phyloP scores from a whole-genome alignment of 2,113 vertebrate species.

The Osmerus eperlanus region DNA sequence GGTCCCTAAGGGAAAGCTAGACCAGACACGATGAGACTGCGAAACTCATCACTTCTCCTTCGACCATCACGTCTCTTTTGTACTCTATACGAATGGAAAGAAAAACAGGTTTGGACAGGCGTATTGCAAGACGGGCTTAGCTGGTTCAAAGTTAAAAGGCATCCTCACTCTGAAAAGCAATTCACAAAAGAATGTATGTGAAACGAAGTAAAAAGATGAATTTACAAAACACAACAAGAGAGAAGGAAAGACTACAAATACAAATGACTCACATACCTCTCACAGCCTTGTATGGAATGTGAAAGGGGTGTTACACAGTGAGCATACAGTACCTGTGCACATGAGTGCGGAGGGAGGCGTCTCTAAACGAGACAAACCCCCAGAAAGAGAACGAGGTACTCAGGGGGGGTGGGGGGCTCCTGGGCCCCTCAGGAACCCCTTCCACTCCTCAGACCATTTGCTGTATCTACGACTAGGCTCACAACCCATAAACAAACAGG shows the following conservation, averaged over 20 bases:
- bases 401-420: conserved; percentile 30
- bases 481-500: conserved; percentile 50
- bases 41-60: conserved; percentile 31
- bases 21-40: conserved; percentile 40
- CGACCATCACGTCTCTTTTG: conserved; percentile 30
- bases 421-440: conserved; percentile 8
- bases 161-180: background rate
- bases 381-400: conserved; percentile 12
- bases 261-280: conserved; percentile 10
- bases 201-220: background rate
- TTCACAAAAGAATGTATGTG: background rate
- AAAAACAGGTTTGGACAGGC: conserved; percentile 19
- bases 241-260: background rate
- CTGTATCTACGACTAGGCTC: conserved; percentile 14
- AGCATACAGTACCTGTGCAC: background rate
- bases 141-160: background rate
- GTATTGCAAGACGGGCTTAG: conserved; percentile 27
- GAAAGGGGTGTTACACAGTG: background rate
- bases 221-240: no score
- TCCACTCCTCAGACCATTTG: conserved; percentile 22
- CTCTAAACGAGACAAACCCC: conserved; percentile 23
- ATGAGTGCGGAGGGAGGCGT: conserved; percentile 1
- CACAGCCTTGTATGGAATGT: conserved; percentile 22
- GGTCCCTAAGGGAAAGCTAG: conserved; percentile 15
- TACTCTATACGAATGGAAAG: conserved; percentile 23